A percentile compares a stretch with the other conserved stretches of the same genome.
phyloP scores from a whole-genome alignment of 30 jellyfish, hydroid and myxozoan genomes.

The Hydractinia echinata region DNA sequence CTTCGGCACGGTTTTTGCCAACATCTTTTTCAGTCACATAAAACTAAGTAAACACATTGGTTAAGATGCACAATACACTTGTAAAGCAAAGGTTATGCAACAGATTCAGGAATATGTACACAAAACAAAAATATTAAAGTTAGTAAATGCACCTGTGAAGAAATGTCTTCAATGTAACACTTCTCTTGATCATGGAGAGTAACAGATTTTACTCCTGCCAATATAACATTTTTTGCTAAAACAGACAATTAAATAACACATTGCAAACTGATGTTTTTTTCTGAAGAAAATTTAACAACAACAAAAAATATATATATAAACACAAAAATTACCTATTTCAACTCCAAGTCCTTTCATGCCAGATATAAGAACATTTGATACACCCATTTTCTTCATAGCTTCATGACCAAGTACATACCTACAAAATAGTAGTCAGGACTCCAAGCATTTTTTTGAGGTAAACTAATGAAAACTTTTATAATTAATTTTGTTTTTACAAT shows the following conservation, averaged over 20 bases:
- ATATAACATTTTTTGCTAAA: conserved; percentile 87
- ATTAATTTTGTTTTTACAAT: no score
- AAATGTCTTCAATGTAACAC: conserved; percentile 67
- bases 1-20: conserved; percentile 88
- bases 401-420: conserved; percentile 98
- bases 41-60: conserved; percentile 33
- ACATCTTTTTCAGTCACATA: conserved; percentile 63
- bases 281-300: not conserved
- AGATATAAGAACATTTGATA: conserved; percentile 76
- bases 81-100: not conserved
- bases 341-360: conserved; percentile 97
- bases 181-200: conserved; percentile 74
- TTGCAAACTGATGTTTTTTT: not conserved
- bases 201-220: conserved; percentile 95
- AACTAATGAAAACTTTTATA: no score
- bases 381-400: conserved; percentile 96
- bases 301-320: not conserved
- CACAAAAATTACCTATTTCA: conserved; percentile 67
- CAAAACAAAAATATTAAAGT: not conserved
- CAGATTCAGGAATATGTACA: no score
- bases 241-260: not conserved
- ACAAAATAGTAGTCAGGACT: not conserved
- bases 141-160: conserved; percentile 71
- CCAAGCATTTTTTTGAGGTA: no score
- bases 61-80: not conserved